Conservation (phyloP, 2,797 vertebrate species). For the Phrynocephalus vlangalii region DNA sequence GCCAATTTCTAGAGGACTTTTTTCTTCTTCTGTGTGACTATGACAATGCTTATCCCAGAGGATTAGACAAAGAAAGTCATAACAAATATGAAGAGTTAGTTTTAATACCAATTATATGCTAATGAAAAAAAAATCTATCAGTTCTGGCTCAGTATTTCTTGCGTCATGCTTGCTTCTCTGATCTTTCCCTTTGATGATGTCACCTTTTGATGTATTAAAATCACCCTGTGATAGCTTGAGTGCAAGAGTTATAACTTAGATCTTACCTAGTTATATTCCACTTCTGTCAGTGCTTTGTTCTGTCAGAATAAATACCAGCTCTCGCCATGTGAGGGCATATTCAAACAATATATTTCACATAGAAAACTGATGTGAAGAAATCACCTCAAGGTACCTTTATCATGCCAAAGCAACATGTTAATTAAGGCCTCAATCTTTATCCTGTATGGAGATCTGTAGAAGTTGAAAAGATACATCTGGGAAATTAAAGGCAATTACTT, state of each 20-base stretch:
- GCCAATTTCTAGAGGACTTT: neutral
- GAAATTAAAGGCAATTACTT: neutral
- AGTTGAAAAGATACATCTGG: neutral
- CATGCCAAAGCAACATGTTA: slow-evolving; percentile 10
- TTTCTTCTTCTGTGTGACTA: neutral
- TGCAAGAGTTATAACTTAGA: neutral
- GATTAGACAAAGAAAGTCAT: neutral
- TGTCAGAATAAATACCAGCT: slow-evolving; percentile 25
- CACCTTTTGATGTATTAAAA: neutral
- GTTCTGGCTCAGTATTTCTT: neutral
- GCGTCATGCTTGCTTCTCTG: neutral
- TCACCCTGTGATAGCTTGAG: neutral
- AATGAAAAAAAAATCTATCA: neutral
- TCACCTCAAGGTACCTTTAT: slow-evolving; percentile 17
- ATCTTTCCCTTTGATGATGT: neutral
- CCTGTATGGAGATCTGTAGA: neutral
- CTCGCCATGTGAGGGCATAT: slow-evolving; percentile 34
- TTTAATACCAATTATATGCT: no score
- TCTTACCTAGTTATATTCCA: neutral
- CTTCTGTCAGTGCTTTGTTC: neutral
- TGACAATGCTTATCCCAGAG: neutral
- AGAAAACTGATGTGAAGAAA: neutral
- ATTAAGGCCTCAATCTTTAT: slow-evolving; percentile 7
- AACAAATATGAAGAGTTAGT: neutral
- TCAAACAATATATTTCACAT: slow-evolving; percentile 13